Percentiles rank a stretch among this genome's conserved stretches.
Conservation (phyloP, 1,140 invertebrate species). For the Cotesia chilonis region DNA sequence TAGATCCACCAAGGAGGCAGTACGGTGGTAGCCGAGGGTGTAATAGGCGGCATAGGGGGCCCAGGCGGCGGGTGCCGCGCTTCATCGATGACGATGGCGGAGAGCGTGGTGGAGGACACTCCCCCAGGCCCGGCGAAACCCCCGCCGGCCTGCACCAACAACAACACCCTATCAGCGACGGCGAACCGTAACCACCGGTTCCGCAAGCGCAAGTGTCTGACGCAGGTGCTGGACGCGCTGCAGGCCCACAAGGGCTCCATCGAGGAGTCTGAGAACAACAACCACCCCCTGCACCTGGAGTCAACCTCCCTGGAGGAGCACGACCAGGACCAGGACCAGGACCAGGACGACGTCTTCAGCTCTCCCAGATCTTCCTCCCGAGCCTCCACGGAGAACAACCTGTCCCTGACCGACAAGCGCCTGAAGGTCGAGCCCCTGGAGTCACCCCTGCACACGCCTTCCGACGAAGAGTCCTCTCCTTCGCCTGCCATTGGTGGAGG, state of each 20-base stretch:
- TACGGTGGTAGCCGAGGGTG: slow-evolving; percentile 63
- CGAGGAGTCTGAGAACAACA: slow-evolving; percentile 48
- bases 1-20: slow-evolving; percentile 60
- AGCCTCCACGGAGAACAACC: slow-evolving; percentile 42
- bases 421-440: slow-evolving; percentile 48
- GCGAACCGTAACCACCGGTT: slow-evolving; percentile 72
- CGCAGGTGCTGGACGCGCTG: slow-evolving; percentile 78
- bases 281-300: slow-evolving; percentile 52
- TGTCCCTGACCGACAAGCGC: slow-evolving; percentile 40
- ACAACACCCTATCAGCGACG: slow-evolving; percentile 69
- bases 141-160: slow-evolving; percentile 63
- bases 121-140: slow-evolving; percentile 64
- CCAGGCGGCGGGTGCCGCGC: slow-evolving; percentile 69
- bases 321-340: slow-evolving; percentile 35
- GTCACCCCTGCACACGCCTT: slow-evolving; percentile 33
- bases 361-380: slow-evolving; percentile 55
- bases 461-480: slow-evolving; percentile 39
- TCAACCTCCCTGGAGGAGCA: slow-evolving; percentile 50
- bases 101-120: slow-evolving; percentile 70
- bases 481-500: slow-evolving; percentile 34
- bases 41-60: slow-evolving; percentile 63
- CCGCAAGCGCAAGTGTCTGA: slow-evolving; percentile 77
- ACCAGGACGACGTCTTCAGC: slow-evolving; percentile 56
- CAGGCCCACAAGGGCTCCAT: slow-evolving; percentile 63
- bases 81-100: slow-evolving; percentile 75